Percentiles rank a stretch among this genome's conserved stretches.
Conservation (phyloP, 1,140 invertebrate genomes). For the Ganaspis sp. region DNA sequence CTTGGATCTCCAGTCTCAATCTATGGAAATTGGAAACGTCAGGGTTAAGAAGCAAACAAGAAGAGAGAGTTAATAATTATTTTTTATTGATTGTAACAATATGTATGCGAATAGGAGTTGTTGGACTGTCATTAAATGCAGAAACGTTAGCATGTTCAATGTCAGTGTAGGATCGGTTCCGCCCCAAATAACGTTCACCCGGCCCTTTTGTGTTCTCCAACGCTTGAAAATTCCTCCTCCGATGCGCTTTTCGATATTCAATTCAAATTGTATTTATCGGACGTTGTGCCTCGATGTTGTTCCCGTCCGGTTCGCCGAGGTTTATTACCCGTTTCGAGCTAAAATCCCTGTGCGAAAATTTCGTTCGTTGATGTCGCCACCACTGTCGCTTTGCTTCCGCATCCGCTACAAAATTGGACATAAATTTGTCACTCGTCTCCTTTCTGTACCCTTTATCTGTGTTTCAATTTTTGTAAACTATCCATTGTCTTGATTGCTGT, state of each 20-base stretch:
- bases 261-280: slow-evolving; percentile 56
- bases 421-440: slow-evolving; percentile 56
- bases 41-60: neutral
- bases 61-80: neutral
- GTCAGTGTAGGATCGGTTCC: slow-evolving; percentile 42
- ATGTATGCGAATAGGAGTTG: neutral
- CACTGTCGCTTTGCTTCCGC: slow-evolving; percentile 52
- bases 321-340: slow-evolving; percentile 59
- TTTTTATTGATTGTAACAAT: neutral
- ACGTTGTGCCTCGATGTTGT: slow-evolving; percentile 44
- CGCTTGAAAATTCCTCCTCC: slow-evolving; percentile 39
- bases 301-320: slow-evolving; percentile 44
- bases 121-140: slow-evolving; percentile 2
- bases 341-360: slow-evolving; percentile 65
- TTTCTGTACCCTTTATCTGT: neutral
- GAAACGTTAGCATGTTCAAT: slow-evolving; percentile 3
- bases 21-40: neutral
- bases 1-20: no score
- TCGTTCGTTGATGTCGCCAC: slow-evolving; percentile 35
- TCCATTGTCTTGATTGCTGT: no score
- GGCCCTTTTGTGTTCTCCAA: slow-evolving; percentile 35
- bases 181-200: slow-evolving; percentile 51
- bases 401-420: slow-evolving; percentile 64
- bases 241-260: slow-evolving; percentile 55
- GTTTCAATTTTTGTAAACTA: no score